Conservation (phyloP, 2,113 vertebrate species). For the Butorides virescens region DNA sequence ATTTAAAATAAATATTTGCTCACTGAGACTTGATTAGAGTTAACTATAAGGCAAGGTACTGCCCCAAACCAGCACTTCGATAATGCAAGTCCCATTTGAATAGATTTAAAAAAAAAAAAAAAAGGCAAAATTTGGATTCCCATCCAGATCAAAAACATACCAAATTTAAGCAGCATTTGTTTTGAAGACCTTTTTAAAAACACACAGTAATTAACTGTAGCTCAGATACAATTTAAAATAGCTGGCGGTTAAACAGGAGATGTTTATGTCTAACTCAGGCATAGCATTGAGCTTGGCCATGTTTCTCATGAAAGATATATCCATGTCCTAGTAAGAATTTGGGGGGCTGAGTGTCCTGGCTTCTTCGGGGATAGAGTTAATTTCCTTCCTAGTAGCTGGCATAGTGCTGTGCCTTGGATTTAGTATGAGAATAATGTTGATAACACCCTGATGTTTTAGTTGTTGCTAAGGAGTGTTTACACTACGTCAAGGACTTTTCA, state of each 20-base stretch:
- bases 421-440: too few relatives aligned
- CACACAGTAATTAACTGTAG: not conserved
- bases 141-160: not conserved
- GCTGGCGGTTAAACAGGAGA: not conserved
- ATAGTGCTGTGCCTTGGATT: too few relatives aligned
- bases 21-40: not conserved
- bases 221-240: not conserved
- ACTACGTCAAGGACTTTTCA: too few relatives aligned
- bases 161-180: not conserved
- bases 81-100: not conserved
- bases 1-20: constrained; percentile 14
- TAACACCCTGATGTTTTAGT: too few relatives aligned
- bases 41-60: not conserved
- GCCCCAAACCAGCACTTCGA: not conserved
- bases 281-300: not conserved
- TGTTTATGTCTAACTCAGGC: not conserved
- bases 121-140: not conserved
- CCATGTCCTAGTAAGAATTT: not conserved
- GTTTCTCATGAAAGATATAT: not conserved
- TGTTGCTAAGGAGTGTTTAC: too few relatives aligned
- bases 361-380: too few relatives aligned
- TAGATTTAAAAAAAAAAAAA: not conserved
- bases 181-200: not conserved
- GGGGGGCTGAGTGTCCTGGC: too few relatives aligned
- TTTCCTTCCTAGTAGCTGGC: too few relatives aligned